Evolutionary conservation across 1,140 invertebrate species (phyloP), one percentile per base, ranked within the genome.

Genomic region (Eupristina koningsbergeri): DNA sequence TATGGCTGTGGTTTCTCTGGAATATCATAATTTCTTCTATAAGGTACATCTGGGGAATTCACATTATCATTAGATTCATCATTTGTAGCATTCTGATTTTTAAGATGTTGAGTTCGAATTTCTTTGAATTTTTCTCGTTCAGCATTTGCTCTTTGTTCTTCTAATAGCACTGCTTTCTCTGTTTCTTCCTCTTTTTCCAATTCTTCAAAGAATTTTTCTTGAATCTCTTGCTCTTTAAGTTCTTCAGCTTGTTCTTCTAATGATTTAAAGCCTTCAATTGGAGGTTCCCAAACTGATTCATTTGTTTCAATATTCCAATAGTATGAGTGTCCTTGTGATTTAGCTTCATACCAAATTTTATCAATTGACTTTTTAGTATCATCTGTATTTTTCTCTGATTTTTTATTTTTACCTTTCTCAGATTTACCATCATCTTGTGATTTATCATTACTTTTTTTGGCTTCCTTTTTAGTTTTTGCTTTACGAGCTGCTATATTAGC

Each of bases 231-330:
- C 76, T 92, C 89, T 63, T 90, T 89, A 9, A 86, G 86, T 85
- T 93, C 89, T 74, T 91, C 89, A 86, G 94, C 92, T 86, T 96
- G 95, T 86, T 96, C 95, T 73, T 91, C 92, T 39, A 95, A 89
- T 15, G 94, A 93, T 69, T 95, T 89, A 86, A 91, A 96, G 17
- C 95, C 95, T 86, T 95, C 95, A 45, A 91, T 92, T 17, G 95
- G 95, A 39, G 92, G 90, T 78, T 95, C 93, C 95, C 95, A 95
- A 2, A 93, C 89, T 0, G 95, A 94, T 91, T 96, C 96, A 93
- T 95, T 95, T n/a, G 96, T 96, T 86, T 95, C 93, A 34, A 94
- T 94, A 90, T 97, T 95, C 95, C 96, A 97, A 87, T 96, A 97
- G 15, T 94, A 94, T 83, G 95, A 93, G 26, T 96, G 96, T 86